Percentiles rank a stretch among this genome's conserved stretches.
Conservation (phyloP, 1,140 invertebrate species). For the Camponotus vicinus region DNA sequence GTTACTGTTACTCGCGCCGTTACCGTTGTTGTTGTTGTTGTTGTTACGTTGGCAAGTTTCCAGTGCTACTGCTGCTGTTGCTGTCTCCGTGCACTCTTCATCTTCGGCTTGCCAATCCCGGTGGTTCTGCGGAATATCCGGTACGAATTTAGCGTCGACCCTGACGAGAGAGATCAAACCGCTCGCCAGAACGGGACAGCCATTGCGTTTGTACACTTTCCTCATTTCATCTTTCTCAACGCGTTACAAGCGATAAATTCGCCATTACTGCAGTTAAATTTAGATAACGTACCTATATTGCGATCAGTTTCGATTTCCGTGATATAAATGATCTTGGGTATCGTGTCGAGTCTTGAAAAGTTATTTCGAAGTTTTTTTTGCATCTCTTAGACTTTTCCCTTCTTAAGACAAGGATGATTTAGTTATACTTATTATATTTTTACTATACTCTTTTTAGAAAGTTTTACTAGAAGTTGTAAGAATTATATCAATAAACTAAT, state of each 20-base stretch:
- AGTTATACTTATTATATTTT: neutral
- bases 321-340: neutral
- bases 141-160: slow-evolving; percentile 78
- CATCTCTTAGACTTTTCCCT: neutral
- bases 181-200: slow-evolving; percentile 10
- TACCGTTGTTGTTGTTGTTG: slow-evolving; percentile 81
- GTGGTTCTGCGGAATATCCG: slow-evolving; percentile 83
- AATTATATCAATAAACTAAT: neutral
- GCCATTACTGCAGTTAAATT: slow-evolving; percentile 6
- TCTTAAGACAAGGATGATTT: neutral
- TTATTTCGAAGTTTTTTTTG: no score
- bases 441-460: neutral
- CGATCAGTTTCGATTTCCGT: neutral
- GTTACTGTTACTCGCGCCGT: slow-evolving; percentile 79
- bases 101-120: slow-evolving; percentile 85
- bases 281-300: neutral
- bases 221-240: slow-evolving; percentile 36
- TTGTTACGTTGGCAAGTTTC: slow-evolving; percentile 84
- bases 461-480: neutral
- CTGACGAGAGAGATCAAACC: slow-evolving; percentile 65
- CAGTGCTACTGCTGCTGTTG: slow-evolving; percentile 83
- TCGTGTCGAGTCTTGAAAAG: neutral
- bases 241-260: slow-evolving; percentile 20
- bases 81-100: slow-evolving; percentile 85
- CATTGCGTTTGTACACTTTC: slow-evolving; percentile 50